Base-by-base conservation (phyloP, 2,888 invertebrate genomes). In the Caenorhabditis uteleia region DNA sequence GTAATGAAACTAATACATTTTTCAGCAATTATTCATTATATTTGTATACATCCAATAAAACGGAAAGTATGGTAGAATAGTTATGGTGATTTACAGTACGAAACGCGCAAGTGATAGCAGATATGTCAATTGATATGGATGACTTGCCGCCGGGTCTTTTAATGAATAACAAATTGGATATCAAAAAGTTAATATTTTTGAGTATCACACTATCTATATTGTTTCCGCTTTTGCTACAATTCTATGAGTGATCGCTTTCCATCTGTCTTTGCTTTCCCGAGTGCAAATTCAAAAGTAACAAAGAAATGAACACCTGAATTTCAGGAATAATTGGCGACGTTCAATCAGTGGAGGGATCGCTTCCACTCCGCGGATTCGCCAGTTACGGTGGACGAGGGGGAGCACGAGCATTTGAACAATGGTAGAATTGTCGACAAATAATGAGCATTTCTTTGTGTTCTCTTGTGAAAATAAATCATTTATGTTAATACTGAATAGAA, bases 311-410 rank as follows among this genome's bases (percentile, higher is more conserved):
- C 31, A n/a, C n/a, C n/a, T n/a, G 31, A 20, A 20, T 64, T 64
- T 18, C 45, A 66, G 66, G 66, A 66, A 50, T 66, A 50, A 66
- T 66, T 50, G 66, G 59, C 34, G 59, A 60, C 51, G 59, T 55
- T 48, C 66, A 66, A 34, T 66, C 66, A 39, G 59, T 66, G 44
- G 59, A 66, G 44, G 56, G 59, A 20, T 47, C 59, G 39, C 45
- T 59, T 46, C 66, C 66, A 20, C 55, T 66, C 38, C 59, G 66
- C 27, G 66, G 59, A 26, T 66, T 66, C 56, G 51, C 47, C 33
- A 60, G 47, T 53, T 50, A 56, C 59, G 66, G 66, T 60, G 66
- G 66, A 42, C 66, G 66, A 48, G 56, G 48, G 27, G 54, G 36
- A 42, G 51, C 47, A 39, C 59, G 66, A 14, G 45, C 49, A 18